Conservation (phyloP, 1,140 invertebrate genomes). For the Temnothorax longispinosus region DNA sequence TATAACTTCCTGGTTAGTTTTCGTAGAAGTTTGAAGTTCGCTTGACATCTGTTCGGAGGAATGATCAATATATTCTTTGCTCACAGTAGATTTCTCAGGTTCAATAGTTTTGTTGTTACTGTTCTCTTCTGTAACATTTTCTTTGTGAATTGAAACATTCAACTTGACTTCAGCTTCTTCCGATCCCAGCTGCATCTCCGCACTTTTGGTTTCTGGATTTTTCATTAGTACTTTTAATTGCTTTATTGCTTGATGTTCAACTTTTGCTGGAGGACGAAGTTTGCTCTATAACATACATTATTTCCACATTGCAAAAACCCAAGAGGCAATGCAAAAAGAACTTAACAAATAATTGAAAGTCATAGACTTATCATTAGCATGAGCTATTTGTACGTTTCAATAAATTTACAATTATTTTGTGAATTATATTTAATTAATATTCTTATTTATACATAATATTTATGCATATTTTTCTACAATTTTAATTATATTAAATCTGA, state of each 20-base stretch:
- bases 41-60: background rate
- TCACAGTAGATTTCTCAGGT: background rate
- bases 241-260: slow-evolving; percentile 59
- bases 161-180: slow-evolving; percentile 56
- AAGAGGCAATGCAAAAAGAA: background rate
- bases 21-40: background rate
- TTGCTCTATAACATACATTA: slow-evolving; percentile 73
- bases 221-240: slow-evolving; percentile 49
- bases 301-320: slow-evolving; percentile 10
- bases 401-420: slow-evolving; percentile 22
- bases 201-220: slow-evolving; percentile 50
- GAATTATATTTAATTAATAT: background rate
- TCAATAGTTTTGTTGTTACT: background rate
- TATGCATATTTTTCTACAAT: background rate
- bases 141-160: slow-evolving; percentile 31
- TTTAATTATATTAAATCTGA: background rate
- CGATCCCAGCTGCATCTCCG: slow-evolving; percentile 73
- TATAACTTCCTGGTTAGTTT: background rate
- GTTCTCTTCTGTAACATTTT: slow-evolving; percentile 38
- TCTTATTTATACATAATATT: background rate
- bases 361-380: background rate
- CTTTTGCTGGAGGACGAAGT: slow-evolving; percentile 66
- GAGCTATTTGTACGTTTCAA: background rate
- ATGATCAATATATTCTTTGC: slow-evolving; percentile 11
- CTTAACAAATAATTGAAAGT: background rate